Evolutionary conservation across 2,113 vertebrate species (phyloP).

Genomic region (Aptenodytes patagonicus): DNA sequence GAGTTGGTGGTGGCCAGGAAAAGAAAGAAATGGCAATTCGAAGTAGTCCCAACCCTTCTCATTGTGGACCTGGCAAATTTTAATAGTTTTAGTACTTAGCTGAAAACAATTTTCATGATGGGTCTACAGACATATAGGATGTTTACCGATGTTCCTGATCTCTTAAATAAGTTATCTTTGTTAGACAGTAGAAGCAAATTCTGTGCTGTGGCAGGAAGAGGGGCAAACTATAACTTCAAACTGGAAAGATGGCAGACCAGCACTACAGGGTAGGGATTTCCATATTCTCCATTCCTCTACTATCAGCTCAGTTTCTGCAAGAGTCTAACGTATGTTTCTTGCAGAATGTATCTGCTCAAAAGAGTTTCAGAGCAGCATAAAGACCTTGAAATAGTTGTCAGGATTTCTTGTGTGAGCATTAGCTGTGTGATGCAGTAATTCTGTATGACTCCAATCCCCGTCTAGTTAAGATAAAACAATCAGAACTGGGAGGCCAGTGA

Average conservation of each 20-base stretch:
- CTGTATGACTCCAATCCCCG: background rate
- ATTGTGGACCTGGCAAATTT: background rate
- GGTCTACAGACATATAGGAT: background rate
- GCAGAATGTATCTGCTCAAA: background rate
- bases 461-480: background rate
- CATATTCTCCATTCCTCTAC: background rate
- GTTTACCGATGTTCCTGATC: background rate
- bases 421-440: background rate
- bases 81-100: background rate
- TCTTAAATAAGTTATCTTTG: background rate
- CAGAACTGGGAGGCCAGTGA: background rate
- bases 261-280: background rate
- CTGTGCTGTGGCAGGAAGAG: background rate
- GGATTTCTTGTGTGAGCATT: background rate
- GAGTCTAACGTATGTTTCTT: background rate
- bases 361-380: background rate
- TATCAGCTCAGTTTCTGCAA: background rate
- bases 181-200: background rate
- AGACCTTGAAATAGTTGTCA: background rate
- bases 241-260: background rate
- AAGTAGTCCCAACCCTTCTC: background rate
- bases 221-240: background rate
- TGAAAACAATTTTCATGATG: background rate
- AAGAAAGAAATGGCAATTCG: background rate
- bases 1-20: background rate